Evolutionary conservation across 2,797 vertebrate species (phyloP), one percentile per base, ranked within the genome.

Genomic region (Fistularia tabacaria): DNA sequence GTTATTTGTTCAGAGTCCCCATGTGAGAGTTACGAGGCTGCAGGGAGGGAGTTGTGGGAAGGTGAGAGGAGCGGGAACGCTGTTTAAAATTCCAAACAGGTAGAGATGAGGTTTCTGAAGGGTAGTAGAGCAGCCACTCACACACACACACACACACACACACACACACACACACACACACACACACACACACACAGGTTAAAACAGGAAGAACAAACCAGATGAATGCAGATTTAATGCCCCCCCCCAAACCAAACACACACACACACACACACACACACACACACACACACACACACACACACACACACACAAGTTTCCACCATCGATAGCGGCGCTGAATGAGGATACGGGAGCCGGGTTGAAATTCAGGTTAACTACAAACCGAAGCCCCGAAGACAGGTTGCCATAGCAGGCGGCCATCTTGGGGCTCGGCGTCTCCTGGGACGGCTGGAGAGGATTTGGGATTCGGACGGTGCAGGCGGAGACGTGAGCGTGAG

Each of bases 11-110:
- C 50, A 72, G 51, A 57, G 49, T 55, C 54, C 49, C 62, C 62
- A 59, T 7, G 51, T 43, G 52, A 64, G 57, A 77, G 79, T 79
- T 69, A 58, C 47, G 66, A 56, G 70, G 77, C 57, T 74, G 68
- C 73, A 66, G 69, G 25, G 25, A 72, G 60, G 64, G 49, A 77
- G 76, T 76, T 77, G 61, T 72, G 59, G 72, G 77, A 85, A 83
- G 71, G 77, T 84, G 77, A 84, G 79, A 76, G 61, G 64, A 79
- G 72, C 61, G 46, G 57, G 62, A 73, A 74, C 69, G 64, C 76
- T 87, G 77, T 68, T 90, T 90, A 84, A 85, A 82, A 90, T 89
- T 90, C 88, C 55, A 79, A 74, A 86, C 86, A 87, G 85, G 85
- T 86, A 84, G 66, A 52, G 63, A 81, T 0, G 57, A 85, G 74